Conservation (phyloP, 2,888 invertebrate species). For the Panorpa germanica region DNA sequence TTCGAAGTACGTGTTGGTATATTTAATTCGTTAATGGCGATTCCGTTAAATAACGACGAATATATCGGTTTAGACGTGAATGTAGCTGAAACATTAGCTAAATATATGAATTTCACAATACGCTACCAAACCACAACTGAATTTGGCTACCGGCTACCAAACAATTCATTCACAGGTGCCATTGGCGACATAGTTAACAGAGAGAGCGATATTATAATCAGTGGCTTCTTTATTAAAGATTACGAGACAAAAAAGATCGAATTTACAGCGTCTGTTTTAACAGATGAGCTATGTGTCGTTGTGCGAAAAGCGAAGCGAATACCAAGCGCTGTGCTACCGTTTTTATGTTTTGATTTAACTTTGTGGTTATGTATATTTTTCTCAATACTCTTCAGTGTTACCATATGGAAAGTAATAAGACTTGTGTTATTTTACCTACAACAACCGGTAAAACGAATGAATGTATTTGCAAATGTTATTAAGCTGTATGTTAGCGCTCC, state of each 20-base stretch:
- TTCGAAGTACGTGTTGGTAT: no score
- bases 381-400: constrained; percentile 15
- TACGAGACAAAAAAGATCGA: constrained; percentile 21
- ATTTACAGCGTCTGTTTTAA: constrained; percentile 21
- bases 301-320: constrained; percentile 23
- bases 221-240: constrained; percentile 24
- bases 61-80: no score
- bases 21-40: no score
- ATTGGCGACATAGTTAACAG: constrained; percentile 20
- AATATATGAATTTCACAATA: no score
- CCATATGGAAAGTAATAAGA: constrained; percentile 13
- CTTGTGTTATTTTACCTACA: constrained; percentile 12
- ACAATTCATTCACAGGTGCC: constrained; percentile 22
- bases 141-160: constrained; percentile 18
- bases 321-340: constrained; percentile 22
- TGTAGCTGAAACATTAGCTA: no score
- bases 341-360: constrained; percentile 19
- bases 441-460: constrained; percentile 2
- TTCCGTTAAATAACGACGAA: no score
- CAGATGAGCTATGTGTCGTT: constrained; percentile 23
- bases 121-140: no score
- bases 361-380: constrained; percentile 22
- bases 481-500: no score
- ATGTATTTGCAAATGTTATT: constrained; percentile 6
- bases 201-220: constrained; percentile 21